phyloP scores from a whole-genome alignment of 1,140 invertebrate species.

The Drosophila pseudoobscura region DNA sequence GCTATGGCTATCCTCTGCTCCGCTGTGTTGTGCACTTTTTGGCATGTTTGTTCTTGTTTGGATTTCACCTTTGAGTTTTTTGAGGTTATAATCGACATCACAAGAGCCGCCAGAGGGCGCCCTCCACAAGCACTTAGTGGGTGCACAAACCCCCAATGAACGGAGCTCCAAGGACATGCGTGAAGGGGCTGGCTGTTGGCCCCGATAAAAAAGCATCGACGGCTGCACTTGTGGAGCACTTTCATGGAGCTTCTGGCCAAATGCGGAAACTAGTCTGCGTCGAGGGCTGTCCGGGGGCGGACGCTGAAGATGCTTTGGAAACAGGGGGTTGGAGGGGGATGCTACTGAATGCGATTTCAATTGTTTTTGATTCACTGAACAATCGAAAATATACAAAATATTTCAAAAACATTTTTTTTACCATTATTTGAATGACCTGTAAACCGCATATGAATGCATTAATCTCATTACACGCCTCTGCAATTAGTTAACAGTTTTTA shows the following conservation, averaged over 20 bases:
- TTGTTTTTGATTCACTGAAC: too few relatives aligned
- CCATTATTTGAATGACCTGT: too few relatives aligned
- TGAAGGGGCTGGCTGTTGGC: slow-evolving; percentile 41
- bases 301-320: slow-evolving; percentile 16
- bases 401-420: too few relatives aligned
- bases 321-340: background rate
- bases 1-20: too few relatives aligned
- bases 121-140: slow-evolving; percentile 49
- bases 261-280: slow-evolving; percentile 35
- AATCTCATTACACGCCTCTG: slow-evolving; percentile 13
- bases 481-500: slow-evolving; percentile 43
- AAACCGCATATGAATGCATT: background rate
- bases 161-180: slow-evolving; percentile 63
- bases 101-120: slow-evolving; percentile 57
- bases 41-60: slow-evolving; percentile 30
- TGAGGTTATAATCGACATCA: slow-evolving; percentile 13
- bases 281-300: slow-evolving; percentile 38
- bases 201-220: slow-evolving; percentile 20
- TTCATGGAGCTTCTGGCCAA: slow-evolving; percentile 34
- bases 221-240: slow-evolving; percentile 50
- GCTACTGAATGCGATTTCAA: too few relatives aligned
- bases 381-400: too few relatives aligned
- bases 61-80: slow-evolving; percentile 16
- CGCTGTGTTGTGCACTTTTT: slow-evolving; percentile 11
- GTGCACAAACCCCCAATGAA: slow-evolving; percentile 58